Conservation (phyloP, 2,888 invertebrate genomes). For the Eremobia ochroleuca region DNA sequence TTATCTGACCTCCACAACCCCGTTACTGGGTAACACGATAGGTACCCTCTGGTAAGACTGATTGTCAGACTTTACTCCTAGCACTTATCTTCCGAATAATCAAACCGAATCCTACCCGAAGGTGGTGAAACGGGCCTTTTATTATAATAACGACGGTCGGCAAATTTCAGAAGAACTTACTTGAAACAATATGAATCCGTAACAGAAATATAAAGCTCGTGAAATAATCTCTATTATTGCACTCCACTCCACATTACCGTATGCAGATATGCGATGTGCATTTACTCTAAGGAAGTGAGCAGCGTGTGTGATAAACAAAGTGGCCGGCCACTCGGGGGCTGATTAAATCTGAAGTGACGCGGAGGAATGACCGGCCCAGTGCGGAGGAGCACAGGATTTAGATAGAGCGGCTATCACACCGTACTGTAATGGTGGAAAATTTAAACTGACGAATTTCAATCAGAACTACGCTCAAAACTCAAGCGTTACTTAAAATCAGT, state of each 20-base stretch:
- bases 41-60: neutral
- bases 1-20: neutral
- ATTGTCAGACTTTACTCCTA: neutral
- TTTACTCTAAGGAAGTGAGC: conserved; percentile 54
- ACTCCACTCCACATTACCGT: neutral
- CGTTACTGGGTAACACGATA: neutral
- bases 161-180: neutral
- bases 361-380: conserved; percentile 80
- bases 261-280: conserved; percentile 34
- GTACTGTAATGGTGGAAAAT: neutral
- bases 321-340: conserved; percentile 68
- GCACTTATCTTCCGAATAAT: neutral
- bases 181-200: neutral
- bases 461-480: neutral
- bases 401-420: conserved; percentile 52
- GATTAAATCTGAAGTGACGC: conserved; percentile 86
- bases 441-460: neutral
- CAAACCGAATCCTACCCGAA: neutral
- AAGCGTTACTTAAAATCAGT: neutral
- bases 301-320: conserved; percentile 65
- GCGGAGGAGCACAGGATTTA: conserved; percentile 70
- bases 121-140: neutral
- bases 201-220: neutral
- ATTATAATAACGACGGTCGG: neutral
- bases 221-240: neutral